Evolutionary conservation across 2,113 vertebrate species (phyloP).

Genomic region (Prinia subflava): DNA sequence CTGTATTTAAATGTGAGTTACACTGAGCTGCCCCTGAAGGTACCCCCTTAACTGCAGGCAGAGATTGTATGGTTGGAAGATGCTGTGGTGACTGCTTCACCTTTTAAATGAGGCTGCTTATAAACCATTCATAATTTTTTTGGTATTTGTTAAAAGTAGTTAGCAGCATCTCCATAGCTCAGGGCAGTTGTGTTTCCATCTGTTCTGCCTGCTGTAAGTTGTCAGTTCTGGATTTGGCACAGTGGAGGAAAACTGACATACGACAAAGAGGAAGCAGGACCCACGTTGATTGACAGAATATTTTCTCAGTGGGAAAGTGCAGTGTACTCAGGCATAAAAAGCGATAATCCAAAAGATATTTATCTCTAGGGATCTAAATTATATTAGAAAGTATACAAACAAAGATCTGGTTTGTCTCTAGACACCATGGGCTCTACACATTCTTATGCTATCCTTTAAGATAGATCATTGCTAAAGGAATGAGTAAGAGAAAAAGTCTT

Average conservation of each 20-base stretch:
- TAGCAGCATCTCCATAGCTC: slow-evolving; percentile 11
- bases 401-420: slow-evolving; percentile 21
- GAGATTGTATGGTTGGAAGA: background rate
- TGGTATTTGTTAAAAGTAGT: slow-evolving; percentile 12
- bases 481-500: background rate
- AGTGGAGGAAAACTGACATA: slow-evolving; percentile 13
- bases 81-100: background rate
- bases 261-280: background rate
- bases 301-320: slow-evolving; percentile 44
- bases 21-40: background rate
- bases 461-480: background rate
- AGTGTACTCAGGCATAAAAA: slow-evolving; percentile 23
- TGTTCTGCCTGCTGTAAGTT: slow-evolving; percentile 39
- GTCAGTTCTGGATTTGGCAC: slow-evolving; percentile 42
- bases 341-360: slow-evolving; percentile 23
- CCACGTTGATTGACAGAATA: slow-evolving; percentile 5
- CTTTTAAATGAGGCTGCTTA: background rate
- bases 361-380: slow-evolving; percentile 11
- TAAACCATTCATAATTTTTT: background rate
- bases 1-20: background rate
- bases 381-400: slow-evolving; percentile 31
- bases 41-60: background rate
- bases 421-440: background rate
- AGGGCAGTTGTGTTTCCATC: slow-evolving; percentile 49
- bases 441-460: background rate